These are phyloP conservation scores for Corydoras maculifer DNA, from an alignment of 2,113 vertebrate species.

Conservation along the genomic window DNA sequence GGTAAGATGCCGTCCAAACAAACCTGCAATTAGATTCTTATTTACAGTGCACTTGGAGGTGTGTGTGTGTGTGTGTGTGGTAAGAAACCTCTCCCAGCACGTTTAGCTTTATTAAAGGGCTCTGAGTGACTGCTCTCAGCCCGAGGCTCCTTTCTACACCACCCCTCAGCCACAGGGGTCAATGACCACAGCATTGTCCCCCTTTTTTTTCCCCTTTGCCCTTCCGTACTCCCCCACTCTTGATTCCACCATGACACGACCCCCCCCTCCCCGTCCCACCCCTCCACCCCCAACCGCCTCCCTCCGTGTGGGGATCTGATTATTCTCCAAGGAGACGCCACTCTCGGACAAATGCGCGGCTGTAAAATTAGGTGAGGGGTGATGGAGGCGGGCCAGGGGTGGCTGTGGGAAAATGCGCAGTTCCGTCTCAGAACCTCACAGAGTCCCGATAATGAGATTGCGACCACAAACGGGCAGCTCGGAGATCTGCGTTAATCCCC, in stretches of 20 bases:
- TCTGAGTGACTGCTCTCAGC: conserved; percentile 51
- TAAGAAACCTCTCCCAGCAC: conserved; percentile 39
- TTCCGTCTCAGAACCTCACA: conserved; percentile 5
- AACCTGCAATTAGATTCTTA: conserved; percentile 52
- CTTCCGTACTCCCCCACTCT: not conserved
- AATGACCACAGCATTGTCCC: conserved; percentile 59
- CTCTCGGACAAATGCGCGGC: conserved; percentile 61
- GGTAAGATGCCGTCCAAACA: conserved; percentile 72
- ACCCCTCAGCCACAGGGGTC: conserved; percentile 59
- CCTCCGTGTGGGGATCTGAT: conserved; percentile 70
- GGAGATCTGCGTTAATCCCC: conserved; percentile 31
- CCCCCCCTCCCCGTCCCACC: not conserved
- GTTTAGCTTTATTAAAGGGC: conserved; percentile 54
- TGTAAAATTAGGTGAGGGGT: conserved; percentile 66
- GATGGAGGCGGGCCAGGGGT: conserved; percentile 49
- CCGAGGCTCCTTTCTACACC: conserved; percentile 54
- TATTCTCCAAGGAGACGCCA: conserved; percentile 71
- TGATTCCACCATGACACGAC: not conserved
- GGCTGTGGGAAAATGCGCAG: conserved; percentile 54
- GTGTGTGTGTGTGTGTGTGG: conserved; percentile 40
- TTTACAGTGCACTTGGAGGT: conserved; percentile 38
- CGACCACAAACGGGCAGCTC: conserved; percentile 31
- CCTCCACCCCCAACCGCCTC: conserved; percentile 27
- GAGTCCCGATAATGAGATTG: conserved; percentile 38
- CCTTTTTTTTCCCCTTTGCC: conserved; percentile 10